Percentiles rank a stretch among this genome's conserved stretches.
phyloP scores from a whole-genome alignment of 2,797 vertebrate genomes.

The Aselliscus stoliczkanus region DNA sequence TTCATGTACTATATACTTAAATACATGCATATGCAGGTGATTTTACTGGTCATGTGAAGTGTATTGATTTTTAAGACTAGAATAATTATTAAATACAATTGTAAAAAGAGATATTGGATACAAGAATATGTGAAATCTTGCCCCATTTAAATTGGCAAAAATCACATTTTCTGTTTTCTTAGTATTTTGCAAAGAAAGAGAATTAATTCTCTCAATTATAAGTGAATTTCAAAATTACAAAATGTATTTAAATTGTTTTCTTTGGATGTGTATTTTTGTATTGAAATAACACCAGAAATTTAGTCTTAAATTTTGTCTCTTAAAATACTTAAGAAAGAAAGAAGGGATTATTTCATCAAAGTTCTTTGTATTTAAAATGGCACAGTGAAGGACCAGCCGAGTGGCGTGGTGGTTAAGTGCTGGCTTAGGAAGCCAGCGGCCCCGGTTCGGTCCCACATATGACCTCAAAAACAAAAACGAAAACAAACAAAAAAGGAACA shows the following conservation, averaged over 20 bases:
- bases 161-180: background rate
- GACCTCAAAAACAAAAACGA: no score
- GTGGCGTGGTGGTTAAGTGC: no score
- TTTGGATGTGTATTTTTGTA: background rate
- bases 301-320: background rate
- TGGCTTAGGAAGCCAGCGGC: no score
- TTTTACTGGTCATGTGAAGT: background rate
- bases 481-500: no score
- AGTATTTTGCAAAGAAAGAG: background rate
- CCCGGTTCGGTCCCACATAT: no score
- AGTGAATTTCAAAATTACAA: background rate
- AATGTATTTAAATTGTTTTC: slow-evolving; percentile 16
- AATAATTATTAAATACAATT: background rate
- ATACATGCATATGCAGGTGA: background rate
- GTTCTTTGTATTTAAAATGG: background rate
- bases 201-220: background rate
- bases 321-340: background rate
- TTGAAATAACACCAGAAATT: no score
- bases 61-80: background rate
- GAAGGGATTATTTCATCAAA: background rate
- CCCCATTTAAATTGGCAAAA: background rate
- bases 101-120: background rate
- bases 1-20: background rate
- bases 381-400: no score
- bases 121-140: background rate